phyloP scores from a whole-genome alignment of 1,140 invertebrate genomes.

The Zelostemma sp. region DNA sequence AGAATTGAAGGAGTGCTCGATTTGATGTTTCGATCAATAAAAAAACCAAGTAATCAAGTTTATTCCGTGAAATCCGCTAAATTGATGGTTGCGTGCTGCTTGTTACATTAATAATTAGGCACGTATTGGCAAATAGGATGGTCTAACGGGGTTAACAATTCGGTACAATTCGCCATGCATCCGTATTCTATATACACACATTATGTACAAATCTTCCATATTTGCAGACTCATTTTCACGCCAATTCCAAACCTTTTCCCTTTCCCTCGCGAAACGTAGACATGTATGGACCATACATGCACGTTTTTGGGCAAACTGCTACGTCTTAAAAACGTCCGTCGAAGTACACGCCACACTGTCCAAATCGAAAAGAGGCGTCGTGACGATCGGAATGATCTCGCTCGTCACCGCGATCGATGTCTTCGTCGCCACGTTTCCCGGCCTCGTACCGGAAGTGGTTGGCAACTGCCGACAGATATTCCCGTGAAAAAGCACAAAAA shows the following conservation, averaged over 20 bases:
- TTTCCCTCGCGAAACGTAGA: too few species aligned
- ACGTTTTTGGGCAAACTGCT: too few species aligned
- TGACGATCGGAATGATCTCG: conserved; percentile 48
- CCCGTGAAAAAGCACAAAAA: not conserved
- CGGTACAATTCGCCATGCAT: conserved; percentile 22
- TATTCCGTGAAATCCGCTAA: too few species aligned
- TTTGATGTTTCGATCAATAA: too few species aligned
- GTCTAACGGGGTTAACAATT: conserved; percentile 26
- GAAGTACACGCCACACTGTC: conserved; percentile 57
- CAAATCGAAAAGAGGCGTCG: conserved; percentile 58
- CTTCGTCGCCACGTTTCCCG: conserved; percentile 34
- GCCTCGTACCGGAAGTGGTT: conserved; percentile 53
- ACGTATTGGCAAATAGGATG: conserved; percentile 39
- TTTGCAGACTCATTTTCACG: conserved; percentile 30
- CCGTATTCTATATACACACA: conserved; percentile 26
- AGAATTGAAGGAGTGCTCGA: too few species aligned
- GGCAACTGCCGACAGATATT: conserved; percentile 52
- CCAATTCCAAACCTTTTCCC: too few species aligned
- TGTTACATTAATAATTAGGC: too few species aligned
- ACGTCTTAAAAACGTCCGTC: conserved; percentile 57
- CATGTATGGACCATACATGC: too few species aligned
- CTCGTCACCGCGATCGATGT: conserved; percentile 49
- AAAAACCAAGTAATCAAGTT: not conserved
- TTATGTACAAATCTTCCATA: conserved; percentile 44
- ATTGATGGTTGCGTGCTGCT: too few species aligned